Percentiles rank a stretch among this genome's conserved stretches.
phyloP scores from a whole-genome alignment of 2,888 invertebrate species.

The Bellardia bayeri region DNA sequence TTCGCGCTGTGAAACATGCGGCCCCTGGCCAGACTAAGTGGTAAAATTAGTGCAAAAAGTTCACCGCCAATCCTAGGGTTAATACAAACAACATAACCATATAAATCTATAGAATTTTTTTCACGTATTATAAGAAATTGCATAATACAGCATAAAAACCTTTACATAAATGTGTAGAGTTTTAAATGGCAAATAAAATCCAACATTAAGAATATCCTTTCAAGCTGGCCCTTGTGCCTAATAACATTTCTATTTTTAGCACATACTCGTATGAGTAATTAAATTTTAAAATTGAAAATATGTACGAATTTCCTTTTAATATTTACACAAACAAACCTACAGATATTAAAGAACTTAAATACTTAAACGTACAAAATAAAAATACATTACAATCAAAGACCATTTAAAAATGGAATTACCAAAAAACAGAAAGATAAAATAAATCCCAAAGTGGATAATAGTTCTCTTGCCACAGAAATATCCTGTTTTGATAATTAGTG shows the following conservation, averaged over 20 bases:
- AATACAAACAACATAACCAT: no score
- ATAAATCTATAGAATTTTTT: no score
- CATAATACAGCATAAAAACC: no score
- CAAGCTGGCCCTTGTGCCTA: constrained; percentile 18
- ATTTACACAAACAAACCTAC: not conserved
- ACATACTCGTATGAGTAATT: constrained; percentile 25
- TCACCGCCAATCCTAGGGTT: no score
- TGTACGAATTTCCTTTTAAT: constrained; percentile 36
- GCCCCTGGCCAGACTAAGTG: no score
- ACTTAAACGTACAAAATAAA: constrained; percentile 15
- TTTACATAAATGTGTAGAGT: no score
- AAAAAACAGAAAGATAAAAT: not conserved
- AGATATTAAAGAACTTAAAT: not conserved
- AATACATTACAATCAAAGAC: constrained; percentile 8
- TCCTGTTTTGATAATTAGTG: constrained; percentile 65
- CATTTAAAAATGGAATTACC: constrained; percentile 10
- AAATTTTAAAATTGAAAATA: constrained; percentile 42
- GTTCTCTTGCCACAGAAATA: constrained; percentile 57
- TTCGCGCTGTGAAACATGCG: no score
- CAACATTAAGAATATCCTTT: not conserved
- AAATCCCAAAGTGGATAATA: constrained; percentile 19
- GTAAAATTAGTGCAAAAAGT: no score
- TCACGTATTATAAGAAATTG: no score
- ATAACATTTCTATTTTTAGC: constrained; percentile 18
- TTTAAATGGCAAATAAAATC: not conserved